phyloP scores from a whole-genome alignment of 2,797 vertebrate species.

The Danio kyathit region DNA sequence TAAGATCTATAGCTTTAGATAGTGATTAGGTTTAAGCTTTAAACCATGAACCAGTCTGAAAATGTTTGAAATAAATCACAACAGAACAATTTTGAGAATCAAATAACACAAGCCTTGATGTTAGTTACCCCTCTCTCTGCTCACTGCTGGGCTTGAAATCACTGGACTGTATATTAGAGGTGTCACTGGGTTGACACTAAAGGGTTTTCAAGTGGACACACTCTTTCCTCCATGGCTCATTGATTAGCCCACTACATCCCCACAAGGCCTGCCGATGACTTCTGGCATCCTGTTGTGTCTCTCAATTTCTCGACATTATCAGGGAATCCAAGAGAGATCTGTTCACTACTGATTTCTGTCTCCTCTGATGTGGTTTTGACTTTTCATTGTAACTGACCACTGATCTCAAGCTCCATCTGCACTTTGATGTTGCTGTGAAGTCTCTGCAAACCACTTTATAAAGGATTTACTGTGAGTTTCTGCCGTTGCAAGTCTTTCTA shows the following conservation, averaged over 20 bases:
- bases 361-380: not conserved
- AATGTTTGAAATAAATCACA: not conserved
- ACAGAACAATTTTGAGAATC: not conserved
- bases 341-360: not conserved
- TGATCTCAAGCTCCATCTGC: not conserved
- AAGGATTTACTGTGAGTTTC: not conserved
- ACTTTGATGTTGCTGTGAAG: not conserved
- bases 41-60: not conserved
- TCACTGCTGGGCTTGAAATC: not conserved
- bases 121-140: not conserved
- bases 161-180: not conserved
- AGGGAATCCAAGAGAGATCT: too few relatives aligned
- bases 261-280: not conserved
- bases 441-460: not conserved
- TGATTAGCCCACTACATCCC: not conserved
- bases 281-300: not conserved
- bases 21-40: not conserved
- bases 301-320: not conserved
- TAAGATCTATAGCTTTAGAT: too few relatives aligned
- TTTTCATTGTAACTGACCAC: not conserved
- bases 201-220: not conserved
- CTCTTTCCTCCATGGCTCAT: not conserved
- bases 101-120: not conserved
- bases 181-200: conserved; percentile 2
- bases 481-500: not conserved